Base-by-base conservation (phyloP, 2,888 invertebrate species). In the Linhomoeus sp. region DNA sequence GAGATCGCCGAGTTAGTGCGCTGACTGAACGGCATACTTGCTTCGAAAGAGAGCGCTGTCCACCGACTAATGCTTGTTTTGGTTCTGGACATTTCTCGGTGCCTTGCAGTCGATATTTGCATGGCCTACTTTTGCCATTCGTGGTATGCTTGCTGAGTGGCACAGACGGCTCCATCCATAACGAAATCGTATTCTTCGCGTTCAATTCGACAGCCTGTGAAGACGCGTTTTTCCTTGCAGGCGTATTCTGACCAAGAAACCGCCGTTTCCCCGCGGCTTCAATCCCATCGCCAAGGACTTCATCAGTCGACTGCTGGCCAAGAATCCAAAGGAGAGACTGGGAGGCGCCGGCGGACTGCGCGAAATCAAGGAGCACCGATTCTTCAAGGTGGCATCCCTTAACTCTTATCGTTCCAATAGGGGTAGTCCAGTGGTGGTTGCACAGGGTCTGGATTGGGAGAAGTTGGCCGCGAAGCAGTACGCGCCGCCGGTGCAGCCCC, bases 401-500 rank as follows among this genome's bases (percentile, higher is more conserved):
- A 9, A 33, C 15, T 33, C 15, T 33, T 33, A 9, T 33, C 15
- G 9, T 33, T 15, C 12, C 15, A 9, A 33, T 15, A 33, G 29
- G 12, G 29, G 29, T 5, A 29, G 7, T 29, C 12, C 7, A 29
- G 7, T 29, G 29, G 12, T 33, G 9, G 33, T 9, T 33, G 33
- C 33, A 33, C 37, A n/a, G 37, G 37, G 37, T 17, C 7, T 87
- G 29, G 78, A 83, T 66, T 94, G 92, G 92, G 73, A 76, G 19
- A 77, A 79, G 45, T 72, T 92, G 43, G 76, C 80, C 1, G 71
- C 73, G 1, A 81, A 86, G 60, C 75, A 77, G 56, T 74, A 86
- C 48, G 68, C 77, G 17, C 85, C 92, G 0, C 90, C 90, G 1
- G 87, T 90, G 70, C 78, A 80, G 55, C 94, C 92, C n/a, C 74